These are phyloP conservation scores for Mionectes macconnelli DNA, from an alignment of 2,113 vertebrate genomes.

Conservation along the genomic window DNA sequence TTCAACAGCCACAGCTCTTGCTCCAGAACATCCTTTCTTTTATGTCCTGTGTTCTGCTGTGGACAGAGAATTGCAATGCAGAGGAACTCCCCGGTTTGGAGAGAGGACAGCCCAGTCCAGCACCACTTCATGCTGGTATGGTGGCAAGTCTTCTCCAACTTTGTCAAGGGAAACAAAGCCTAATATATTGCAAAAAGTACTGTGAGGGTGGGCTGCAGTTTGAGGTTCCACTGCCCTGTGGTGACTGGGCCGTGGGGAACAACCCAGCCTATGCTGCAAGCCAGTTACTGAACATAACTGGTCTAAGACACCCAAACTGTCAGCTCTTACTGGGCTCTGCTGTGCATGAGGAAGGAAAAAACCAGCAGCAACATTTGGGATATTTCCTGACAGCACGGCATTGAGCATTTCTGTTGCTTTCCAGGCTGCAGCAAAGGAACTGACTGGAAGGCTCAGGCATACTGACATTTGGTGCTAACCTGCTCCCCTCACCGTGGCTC, in stretches of 20 bases:
- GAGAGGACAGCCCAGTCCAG: not conserved
- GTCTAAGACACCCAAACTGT: not conserved
- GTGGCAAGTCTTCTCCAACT: not conserved
- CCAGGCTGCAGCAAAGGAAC: not conserved
- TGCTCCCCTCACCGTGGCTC: not conserved
- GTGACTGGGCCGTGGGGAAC: not conserved
- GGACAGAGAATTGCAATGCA: not conserved
- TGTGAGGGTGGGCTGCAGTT: not conserved
- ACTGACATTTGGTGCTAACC: not conserved
- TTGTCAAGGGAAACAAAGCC: not conserved
- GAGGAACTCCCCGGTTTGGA: not conserved
- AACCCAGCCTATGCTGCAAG: not conserved
- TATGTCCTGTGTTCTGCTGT: not conserved
- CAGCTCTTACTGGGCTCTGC: not conserved
- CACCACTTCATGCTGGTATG: not conserved
- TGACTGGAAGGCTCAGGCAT: not conserved
- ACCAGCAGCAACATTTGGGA: not conserved
- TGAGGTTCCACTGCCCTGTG: not conserved
- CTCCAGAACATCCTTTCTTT: not conserved
- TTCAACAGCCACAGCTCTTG: not conserved
- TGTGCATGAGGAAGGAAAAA: not conserved
- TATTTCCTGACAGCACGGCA: not conserved
- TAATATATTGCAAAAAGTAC: not conserved
- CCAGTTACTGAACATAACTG: not conserved
- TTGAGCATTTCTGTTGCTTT: not conserved